These are phyloP conservation scores for Diabrotica undecimpunctata DNA, from an alignment of 1,140 invertebrate genomes.

Conservation along the genomic window DNA sequence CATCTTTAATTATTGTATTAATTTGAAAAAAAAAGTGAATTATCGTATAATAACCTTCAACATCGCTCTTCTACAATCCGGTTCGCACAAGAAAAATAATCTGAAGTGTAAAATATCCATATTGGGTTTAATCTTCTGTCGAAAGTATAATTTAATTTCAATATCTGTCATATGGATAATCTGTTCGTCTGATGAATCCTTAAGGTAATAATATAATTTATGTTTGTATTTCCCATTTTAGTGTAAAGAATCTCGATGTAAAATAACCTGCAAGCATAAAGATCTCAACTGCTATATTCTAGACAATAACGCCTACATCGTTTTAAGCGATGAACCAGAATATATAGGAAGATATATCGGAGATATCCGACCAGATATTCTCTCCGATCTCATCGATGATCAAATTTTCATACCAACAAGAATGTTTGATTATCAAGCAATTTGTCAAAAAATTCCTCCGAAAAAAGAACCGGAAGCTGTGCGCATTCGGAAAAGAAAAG, in stretches of 20 bases:
- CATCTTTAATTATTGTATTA: no score
- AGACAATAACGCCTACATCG: constrained; percentile 85
- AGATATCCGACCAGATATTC: constrained; percentile 72
- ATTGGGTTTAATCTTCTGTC: no score
- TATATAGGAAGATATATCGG: constrained; percentile 79
- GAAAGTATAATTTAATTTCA: no score
- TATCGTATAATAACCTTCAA: no score
- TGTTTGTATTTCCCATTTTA: constrained; percentile 31
- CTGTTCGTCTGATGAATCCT: no score
- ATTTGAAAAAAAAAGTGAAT: no score
- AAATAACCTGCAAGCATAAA: constrained; percentile 9
- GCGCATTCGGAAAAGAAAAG: constrained; percentile 4
- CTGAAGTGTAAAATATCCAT: no score
- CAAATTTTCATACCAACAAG: constrained; percentile 71
- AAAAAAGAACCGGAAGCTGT: constrained; percentile 5
- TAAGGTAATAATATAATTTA: no score
- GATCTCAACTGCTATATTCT: constrained; percentile 77
- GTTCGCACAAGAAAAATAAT: no score
- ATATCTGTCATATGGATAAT: no score
- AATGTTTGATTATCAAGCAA: constrained; percentile 86
- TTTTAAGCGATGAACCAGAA: constrained; percentile 70
- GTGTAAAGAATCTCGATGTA: constrained; percentile 48
- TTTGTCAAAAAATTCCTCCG: constrained; percentile 55
- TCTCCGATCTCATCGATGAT: constrained; percentile 70
- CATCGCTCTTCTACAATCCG: no score